Evolutionary conservation across 2,888 invertebrate species (phyloP), one percentile per base, ranked within the genome.

Genomic region (Tigriopus californicus): DNA sequence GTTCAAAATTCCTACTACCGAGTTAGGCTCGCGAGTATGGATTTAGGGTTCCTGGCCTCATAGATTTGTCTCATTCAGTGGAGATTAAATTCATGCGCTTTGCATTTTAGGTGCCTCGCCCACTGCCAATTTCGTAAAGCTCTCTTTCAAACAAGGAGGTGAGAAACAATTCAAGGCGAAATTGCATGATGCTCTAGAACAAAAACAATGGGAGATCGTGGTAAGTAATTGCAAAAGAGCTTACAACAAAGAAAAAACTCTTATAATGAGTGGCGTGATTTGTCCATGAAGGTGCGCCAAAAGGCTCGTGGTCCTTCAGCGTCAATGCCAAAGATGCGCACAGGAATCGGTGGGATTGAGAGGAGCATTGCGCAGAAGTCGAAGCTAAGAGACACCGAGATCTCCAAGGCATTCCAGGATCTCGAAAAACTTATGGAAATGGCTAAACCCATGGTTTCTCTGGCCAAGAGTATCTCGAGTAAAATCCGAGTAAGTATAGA

Each of bases 311-410:
- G 54, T 25, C 41, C 53, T n/a, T 55, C 42, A 13, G 41, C 49
- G 12, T 60, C 52, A 13, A 55, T 47, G 11, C 62, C 54, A 20
- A 40, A 44, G 15, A 48, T 62, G 10, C 60, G 72, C 41, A 67
- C 72, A 24, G 97, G 97, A 53, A 97, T 98, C 67, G 85, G 88
- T 49, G 97, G 97, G 1, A 98, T 98, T 65, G 97, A 98, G 71
- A 78, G 89, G 66, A 83, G 85, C 66, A 78, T 97, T 62, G 84
- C 89, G 67, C 86, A 90, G 68, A 87, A 87, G 68, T 87, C 91
- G 54, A 83, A 85, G 70, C 85, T 84, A 47, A 90, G 92, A 0
- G 89, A 92, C 73, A 81, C 85, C 67, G 90, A 85, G 68, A 97
- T 98, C 65, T 81, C 80, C 15, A 77, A 83, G 64, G 97, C 98